Percentiles rank a stretch among this genome's conserved stretches.
These are phyloP conservation scores for Dimorphilus gyrociliatus DNA, from an alignment of 2,888 invertebrate genomes.

Conservation along the genomic window DNA sequence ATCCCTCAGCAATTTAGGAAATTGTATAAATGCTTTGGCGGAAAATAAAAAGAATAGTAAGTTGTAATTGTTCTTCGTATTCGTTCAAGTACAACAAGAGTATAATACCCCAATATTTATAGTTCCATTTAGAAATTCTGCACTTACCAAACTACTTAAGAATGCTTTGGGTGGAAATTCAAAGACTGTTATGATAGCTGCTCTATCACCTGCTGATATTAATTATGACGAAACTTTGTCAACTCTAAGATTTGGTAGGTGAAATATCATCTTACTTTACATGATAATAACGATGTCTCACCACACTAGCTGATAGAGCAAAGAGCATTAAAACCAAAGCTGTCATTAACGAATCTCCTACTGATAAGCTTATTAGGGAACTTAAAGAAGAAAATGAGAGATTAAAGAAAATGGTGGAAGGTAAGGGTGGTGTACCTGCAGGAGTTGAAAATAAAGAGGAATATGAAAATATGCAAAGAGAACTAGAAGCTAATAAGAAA, in stretches of 20 bases:
- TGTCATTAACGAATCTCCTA: slow-evolving; percentile 29
- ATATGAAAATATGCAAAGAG: slow-evolving; percentile 25
- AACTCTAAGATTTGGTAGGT: slow-evolving; percentile 27
- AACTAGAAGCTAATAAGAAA: slow-evolving; percentile 18
- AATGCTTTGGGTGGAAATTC: slow-evolving; percentile 36
- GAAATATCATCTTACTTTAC: background rate
- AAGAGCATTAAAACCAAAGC: slow-evolving; percentile 32
- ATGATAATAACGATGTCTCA: background rate
- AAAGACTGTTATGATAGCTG: slow-evolving; percentile 35
- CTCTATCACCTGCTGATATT: slow-evolving; percentile 28
- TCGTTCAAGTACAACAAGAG: no score
- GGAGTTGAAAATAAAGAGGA: slow-evolving; percentile 26
- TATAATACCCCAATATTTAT: no score
- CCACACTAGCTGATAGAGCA: slow-evolving; percentile 27
- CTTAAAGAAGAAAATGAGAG: slow-evolving; percentile 26
- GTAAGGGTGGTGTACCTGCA: slow-evolving; percentile 10
- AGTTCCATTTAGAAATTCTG: slow-evolving; percentile 33
- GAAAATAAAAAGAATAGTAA: no score
- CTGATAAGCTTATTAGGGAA: slow-evolving; percentile 31
- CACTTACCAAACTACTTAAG: slow-evolving; percentile 28
- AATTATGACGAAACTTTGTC: slow-evolving; percentile 31
- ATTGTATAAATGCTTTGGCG: slow-evolving; percentile 37
- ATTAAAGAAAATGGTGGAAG: slow-evolving; percentile 25
- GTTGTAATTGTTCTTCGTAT: no score
- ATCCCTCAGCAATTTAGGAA: slow-evolving; percentile 32